phyloP scores from a whole-genome alignment of 2,797 vertebrate species.

The Synanceia verrucosa region DNA sequence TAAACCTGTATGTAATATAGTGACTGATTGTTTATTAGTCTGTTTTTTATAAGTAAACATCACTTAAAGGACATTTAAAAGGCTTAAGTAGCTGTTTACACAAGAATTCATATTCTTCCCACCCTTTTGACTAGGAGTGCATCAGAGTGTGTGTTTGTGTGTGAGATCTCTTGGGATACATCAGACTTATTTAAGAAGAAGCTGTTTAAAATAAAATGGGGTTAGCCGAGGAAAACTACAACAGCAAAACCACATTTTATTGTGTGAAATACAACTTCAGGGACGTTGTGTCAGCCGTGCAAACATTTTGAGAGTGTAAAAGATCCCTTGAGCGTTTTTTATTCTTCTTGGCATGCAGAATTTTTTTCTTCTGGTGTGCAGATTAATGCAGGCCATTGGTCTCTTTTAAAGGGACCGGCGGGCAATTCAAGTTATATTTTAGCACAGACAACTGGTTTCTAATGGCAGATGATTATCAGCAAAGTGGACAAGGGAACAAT shows the following conservation, averaged over 20 bases:
- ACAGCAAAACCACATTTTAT: constrained; percentile 35
- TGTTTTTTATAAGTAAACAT: neutral
- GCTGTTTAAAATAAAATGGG: constrained; percentile 50
- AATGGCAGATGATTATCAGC: constrained; percentile 10
- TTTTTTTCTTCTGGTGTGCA: neutral
- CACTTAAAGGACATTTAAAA: neutral
- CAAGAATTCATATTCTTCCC: neutral
- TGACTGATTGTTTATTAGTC: neutral
- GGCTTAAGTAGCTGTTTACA: neutral
- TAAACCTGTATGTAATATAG: neutral
- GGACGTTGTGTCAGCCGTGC: constrained; percentile 12
- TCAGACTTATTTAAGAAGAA: constrained; percentile 55
- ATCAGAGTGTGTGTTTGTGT: constrained; percentile 12
- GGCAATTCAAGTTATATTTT: neutral
- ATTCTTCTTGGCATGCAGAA: constrained; percentile 30
- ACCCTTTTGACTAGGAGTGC: neutral
- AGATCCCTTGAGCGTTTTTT: constrained; percentile 37
- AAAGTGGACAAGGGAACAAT: neutral
- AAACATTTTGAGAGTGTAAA: constrained; percentile 39
- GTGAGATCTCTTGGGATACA: constrained; percentile 28
- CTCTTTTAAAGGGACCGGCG: constrained; percentile 5
- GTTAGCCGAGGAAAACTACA: constrained; percentile 25
- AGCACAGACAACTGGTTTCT: constrained; percentile 9
- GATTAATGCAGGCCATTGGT: neutral
- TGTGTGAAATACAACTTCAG: constrained; percentile 49